Evolutionary conservation across 2,888 invertebrate genomes (phyloP).

Genomic region (Rhogogaster chlorosoma): DNA sequence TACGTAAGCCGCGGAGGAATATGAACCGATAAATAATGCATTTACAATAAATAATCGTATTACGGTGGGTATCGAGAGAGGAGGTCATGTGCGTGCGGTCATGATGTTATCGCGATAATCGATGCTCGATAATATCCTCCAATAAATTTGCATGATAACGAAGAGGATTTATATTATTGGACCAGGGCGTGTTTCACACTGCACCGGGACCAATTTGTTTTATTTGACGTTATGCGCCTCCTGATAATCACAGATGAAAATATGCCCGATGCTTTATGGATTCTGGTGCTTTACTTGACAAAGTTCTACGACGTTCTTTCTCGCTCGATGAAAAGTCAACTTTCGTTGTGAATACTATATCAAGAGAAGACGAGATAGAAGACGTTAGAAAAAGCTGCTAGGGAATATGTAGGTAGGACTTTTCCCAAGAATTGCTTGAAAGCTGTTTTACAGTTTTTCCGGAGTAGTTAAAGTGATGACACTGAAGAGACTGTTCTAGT

Average conservation of each 20-base stretch:
- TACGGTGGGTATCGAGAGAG: conserved; percentile 58
- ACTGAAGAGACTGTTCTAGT: conserved; percentile 57
- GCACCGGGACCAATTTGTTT: conserved; percentile 71
- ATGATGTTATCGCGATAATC: conserved; percentile 75
- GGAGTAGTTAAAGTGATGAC: conserved; percentile 62
- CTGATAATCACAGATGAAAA: conserved; percentile 26
- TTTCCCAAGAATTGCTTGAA: conserved; percentile 12
- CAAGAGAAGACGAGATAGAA: background rate
- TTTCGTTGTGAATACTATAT: background rate
- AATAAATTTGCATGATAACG: conserved; percentile 74
- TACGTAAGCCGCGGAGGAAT: conserved; percentile 3
- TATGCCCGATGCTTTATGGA: background rate
- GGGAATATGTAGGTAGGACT: background rate
- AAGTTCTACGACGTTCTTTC: background rate
- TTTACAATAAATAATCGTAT: conserved; percentile 70
- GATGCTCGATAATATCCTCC: conserved; percentile 75
- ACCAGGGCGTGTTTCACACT: conserved; percentile 65
- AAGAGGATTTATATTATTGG: conserved; percentile 75
- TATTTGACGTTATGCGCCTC: conserved; percentile 50
- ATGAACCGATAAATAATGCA: conserved; percentile 37
- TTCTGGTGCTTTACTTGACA: background rate
- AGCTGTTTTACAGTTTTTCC: conserved; percentile 51
- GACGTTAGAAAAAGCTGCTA: background rate
- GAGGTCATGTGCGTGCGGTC: conserved; percentile 66
- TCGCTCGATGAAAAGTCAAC: background rate